These are phyloP conservation scores for Gymnarchus niloticus DNA, from an alignment of 2,113 vertebrate genomes.

Conservation along the genomic window DNA sequence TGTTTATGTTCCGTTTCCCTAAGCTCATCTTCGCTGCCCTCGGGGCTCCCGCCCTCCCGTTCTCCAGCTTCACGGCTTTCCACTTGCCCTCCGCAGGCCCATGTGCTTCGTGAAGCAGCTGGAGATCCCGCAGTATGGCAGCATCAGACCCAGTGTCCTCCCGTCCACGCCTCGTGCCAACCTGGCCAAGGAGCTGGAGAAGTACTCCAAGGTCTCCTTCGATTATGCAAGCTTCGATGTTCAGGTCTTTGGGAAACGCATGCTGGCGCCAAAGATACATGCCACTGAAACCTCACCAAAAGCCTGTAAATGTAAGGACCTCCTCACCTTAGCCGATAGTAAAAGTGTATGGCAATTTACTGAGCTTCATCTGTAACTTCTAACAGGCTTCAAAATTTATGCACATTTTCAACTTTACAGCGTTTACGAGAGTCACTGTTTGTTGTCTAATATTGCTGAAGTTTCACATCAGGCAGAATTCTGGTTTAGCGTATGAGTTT, in stretches of 20 bases:
- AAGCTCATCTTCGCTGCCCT: too few relatives aligned
- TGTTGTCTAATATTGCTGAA: background rate
- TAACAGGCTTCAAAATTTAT: background rate
- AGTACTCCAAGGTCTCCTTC: slow-evolving; percentile 98
- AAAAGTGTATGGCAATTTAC: background rate
- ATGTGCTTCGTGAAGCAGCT: slow-evolving; percentile 99
- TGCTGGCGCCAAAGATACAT: slow-evolving; percentile 97
- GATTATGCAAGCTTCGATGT: slow-evolving; percentile 99
- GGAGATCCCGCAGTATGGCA: slow-evolving; percentile 86
- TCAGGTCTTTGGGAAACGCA: slow-evolving; percentile 97
- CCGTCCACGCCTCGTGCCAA: slow-evolving; percentile 87
- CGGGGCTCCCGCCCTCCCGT: background rate
- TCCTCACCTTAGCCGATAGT: too few relatives aligned
- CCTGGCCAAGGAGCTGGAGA: slow-evolving; percentile 97
- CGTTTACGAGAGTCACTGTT: background rate
- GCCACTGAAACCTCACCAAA: slow-evolving; percentile 96
- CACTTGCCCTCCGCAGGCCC: slow-evolving; percentile 63
- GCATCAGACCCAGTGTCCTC: slow-evolving; percentile 81
- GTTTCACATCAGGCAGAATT: background rate
- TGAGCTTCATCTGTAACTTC: background rate
- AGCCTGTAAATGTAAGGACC: slow-evolving; percentile 95
- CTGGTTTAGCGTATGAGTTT: background rate
- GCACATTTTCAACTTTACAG: background rate
- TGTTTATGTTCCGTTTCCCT: too few relatives aligned
- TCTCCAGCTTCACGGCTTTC: too few relatives aligned